Evolutionary conservation across 2,113 vertebrate genomes (phyloP).

Genomic region (Empidonax traillii): DNA sequence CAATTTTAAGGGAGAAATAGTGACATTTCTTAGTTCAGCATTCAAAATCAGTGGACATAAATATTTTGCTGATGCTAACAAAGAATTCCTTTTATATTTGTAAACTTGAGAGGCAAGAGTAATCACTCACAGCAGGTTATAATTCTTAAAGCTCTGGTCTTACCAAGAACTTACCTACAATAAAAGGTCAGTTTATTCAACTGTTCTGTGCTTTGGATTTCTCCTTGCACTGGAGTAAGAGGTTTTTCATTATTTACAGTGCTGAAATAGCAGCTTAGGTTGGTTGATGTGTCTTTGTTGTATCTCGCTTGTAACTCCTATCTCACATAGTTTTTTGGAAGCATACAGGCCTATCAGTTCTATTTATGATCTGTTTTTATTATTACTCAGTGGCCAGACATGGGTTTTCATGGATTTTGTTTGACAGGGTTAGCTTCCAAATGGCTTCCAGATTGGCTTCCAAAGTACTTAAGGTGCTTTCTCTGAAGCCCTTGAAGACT

Average conservation of each 20-base stretch:
- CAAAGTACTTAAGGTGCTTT: not conserved
- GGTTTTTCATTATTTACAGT: not conserved
- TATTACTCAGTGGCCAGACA: not conserved
- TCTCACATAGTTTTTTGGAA: not conserved
- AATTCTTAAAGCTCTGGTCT: not conserved
- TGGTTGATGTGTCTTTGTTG: not conserved
- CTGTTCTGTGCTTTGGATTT: not conserved
- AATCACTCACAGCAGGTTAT: not conserved
- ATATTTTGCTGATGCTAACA: not conserved
- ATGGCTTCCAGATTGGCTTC: not conserved
- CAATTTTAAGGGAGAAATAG: not conserved
- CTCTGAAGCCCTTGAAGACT: not conserved
- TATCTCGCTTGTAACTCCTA: not conserved
- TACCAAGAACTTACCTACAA: not conserved
- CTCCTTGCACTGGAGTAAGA: not conserved
- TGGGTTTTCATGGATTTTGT: not conserved
- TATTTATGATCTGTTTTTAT: not conserved
- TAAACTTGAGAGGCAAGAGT: not conserved
- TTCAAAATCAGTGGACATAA: not conserved
- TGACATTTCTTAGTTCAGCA: not conserved
- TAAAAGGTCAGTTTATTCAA: not conserved
- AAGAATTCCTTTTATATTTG: not conserved
- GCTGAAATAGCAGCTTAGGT: not conserved
- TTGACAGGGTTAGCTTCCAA: not conserved
- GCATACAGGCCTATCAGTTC: not conserved